phyloP scores from a whole-genome alignment of 2,888 invertebrate species.

The Mesorhabditis spiculigera region DNA sequence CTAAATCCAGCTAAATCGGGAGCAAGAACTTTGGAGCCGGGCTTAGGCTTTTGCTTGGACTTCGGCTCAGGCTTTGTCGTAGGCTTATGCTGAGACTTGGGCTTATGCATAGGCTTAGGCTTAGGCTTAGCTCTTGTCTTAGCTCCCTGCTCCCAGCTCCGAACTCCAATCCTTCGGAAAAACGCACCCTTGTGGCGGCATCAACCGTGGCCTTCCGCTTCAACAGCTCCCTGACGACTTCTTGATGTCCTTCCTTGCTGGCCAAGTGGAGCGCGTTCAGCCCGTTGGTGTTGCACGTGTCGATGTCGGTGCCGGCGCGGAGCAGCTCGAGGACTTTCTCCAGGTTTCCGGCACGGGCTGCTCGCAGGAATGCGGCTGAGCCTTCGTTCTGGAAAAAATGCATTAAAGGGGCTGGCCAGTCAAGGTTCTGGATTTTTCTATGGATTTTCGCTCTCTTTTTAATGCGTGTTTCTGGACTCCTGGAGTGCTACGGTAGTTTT shows the following conservation, averaged over 20 bases:
- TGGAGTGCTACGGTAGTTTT: neutral
- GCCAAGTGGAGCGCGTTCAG: constrained; percentile 95
- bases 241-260: constrained; percentile 90
- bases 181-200: constrained; percentile 79
- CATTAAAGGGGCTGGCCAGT: too few species aligned
- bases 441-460: too few species aligned
- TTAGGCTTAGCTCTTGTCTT: too few species aligned
- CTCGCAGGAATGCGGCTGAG: constrained; percentile 87
- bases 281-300: constrained; percentile 98
- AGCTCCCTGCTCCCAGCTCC: too few species aligned
- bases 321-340: constrained; percentile 88
- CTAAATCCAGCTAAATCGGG: neutral
- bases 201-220: constrained; percentile 91
- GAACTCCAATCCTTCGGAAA: too few species aligned
- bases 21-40: neutral
- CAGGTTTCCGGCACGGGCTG: constrained; percentile 94
- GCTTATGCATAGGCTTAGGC: too few species aligned
- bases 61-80: too few species aligned
- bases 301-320: constrained; percentile 88
- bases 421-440: too few species aligned
- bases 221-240: constrained; percentile 87
- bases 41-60: too few species aligned
- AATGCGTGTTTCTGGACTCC: too few species aligned
- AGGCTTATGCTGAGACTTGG: too few species aligned
- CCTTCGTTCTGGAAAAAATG: constrained; percentile 69